A percentile compares a stretch with the other conserved stretches of the same genome.
phyloP scores from a whole-genome alignment of 2,797 vertebrate genomes.

The Sebastiscus albofasciatus region DNA sequence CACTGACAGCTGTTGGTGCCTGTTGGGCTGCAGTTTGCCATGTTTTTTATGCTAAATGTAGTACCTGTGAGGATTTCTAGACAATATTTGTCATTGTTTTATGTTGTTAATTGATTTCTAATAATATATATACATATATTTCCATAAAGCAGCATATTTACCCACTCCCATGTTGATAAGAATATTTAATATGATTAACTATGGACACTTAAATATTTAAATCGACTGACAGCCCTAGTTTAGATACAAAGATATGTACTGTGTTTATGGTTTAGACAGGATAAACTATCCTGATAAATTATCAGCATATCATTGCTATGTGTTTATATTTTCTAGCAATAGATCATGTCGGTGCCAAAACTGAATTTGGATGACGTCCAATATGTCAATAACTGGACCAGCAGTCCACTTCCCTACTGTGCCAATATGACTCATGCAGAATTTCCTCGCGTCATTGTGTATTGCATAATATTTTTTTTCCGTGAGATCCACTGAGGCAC shows the following conservation, averaged over 20 bases:
- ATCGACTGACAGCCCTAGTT: background rate
- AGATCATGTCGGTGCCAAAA: background rate
- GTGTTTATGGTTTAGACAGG: background rate
- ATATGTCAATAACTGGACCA: background rate
- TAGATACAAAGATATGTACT: background rate
- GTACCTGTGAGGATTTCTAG: too few relatives aligned
- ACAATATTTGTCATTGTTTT: too few relatives aligned
- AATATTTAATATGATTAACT: too few relatives aligned
- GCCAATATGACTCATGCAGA: background rate
- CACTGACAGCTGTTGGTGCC: too few relatives aligned
- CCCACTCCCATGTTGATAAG: too few relatives aligned
- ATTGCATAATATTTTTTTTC: slow-evolving; percentile 13
- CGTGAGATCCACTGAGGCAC: background rate
- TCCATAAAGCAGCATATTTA: too few relatives aligned
- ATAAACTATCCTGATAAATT: background rate
- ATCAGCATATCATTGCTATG: background rate
- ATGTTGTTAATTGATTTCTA: too few relatives aligned
- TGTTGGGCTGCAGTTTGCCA: accelerated
- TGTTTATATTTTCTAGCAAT: background rate
- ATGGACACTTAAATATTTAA: too few relatives aligned
- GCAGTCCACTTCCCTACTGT: accelerated
- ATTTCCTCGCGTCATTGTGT: background rate
- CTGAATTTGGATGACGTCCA: background rate
- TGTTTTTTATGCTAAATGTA: too few relatives aligned
- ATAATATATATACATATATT: too few relatives aligned